Evolutionary conservation across 2,888 invertebrate species (phyloP), one percentile per base, ranked within the genome.

Genomic region (Acronicta leporina): DNA sequence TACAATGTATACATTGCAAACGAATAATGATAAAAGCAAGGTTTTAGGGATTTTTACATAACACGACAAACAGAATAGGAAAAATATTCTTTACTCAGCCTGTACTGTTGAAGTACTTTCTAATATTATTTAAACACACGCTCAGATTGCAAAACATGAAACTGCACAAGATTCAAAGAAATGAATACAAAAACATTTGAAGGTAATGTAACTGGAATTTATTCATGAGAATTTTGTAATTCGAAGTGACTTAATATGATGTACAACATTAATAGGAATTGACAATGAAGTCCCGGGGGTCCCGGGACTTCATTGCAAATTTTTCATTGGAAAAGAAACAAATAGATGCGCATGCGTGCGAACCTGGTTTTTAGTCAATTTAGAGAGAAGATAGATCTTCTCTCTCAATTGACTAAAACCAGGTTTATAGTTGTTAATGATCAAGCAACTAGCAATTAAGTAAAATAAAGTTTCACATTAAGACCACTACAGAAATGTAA

Each of bases 171-270:
- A 30, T 9, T 10, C 13, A 2, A 16, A 41, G 43, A 49, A 55
- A 43, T 45, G 13, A 61, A 51, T 52, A 51, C 20, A 49, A 60
- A 52, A 25, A 27, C 7, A 30, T 60, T 48, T 44, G 35, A 51
- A 70, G 38, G 30, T 14, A 16, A 5, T 5, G 25, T 5, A 43
- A 44, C 16, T 41, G 10, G 53, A 53, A 58, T 58, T 65, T 71
- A 68, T 66, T 66, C 41, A 66, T 71, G 58, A 47, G 35, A 59
- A 38, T 46, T 50, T 40, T 59, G 44, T 63, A 41, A 51, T 70
- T 47, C 40, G 35, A 63, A 67, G 35, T 67, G 64, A 47, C 47
- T 45, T 20, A 20, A 20, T 63, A 48, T 56, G 44, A 51, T 64
- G 42, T 63, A 56, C 20, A 35, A 38, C 30, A 38, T 43, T 35